Percentiles rank a stretch among this genome's conserved stretches.
Evolutionary conservation across 2,113 vertebrate species (phyloP).

Genomic region (Camelus dromedarius): DNA sequence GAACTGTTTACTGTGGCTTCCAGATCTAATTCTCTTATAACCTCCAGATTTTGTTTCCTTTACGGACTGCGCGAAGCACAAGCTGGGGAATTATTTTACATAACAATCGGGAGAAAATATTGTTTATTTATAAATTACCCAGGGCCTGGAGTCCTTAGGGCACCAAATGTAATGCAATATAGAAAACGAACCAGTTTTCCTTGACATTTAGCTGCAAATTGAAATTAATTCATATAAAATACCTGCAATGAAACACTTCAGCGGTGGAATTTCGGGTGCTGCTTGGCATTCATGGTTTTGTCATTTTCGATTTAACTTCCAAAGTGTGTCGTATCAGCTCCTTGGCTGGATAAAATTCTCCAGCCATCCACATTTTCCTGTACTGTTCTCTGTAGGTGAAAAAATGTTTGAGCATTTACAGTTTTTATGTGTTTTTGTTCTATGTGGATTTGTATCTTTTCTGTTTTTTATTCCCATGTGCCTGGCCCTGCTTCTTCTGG

Average conservation of each 20-base stretch:
- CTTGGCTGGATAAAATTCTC: background rate
- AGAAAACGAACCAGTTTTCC: slow-evolving; percentile 28
- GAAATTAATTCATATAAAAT: slow-evolving; percentile 62
- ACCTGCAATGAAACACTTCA: background rate
- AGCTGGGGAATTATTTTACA: slow-evolving; percentile 56
- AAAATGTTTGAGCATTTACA: background rate
- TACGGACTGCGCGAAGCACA: background rate
- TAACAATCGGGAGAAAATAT: slow-evolving; percentile 19
- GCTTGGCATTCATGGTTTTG: slow-evolving; percentile 38
- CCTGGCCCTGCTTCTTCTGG: background rate
- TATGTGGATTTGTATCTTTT: background rate
- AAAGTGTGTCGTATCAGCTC: background rate
- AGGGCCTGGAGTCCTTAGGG: background rate
- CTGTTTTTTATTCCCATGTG: background rate
- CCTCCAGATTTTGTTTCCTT: background rate
- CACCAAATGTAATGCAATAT: background rate
- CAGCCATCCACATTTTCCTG: background rate
- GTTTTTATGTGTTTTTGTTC: background rate
- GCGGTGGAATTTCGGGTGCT: slow-evolving; percentile 3
- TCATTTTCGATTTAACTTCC: slow-evolving; percentile 18
- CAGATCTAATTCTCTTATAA: background rate
- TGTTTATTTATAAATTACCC: slow-evolving; percentile 52
- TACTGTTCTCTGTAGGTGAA: background rate
- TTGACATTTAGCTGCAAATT: slow-evolving; percentile 64
- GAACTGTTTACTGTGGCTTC: background rate